A percentile compares a stretch with the other conserved stretches of the same genome.
Evolutionary conservation across 2,797 vertebrate species (phyloP).

Genomic region (Anabas testudineus): DNA sequence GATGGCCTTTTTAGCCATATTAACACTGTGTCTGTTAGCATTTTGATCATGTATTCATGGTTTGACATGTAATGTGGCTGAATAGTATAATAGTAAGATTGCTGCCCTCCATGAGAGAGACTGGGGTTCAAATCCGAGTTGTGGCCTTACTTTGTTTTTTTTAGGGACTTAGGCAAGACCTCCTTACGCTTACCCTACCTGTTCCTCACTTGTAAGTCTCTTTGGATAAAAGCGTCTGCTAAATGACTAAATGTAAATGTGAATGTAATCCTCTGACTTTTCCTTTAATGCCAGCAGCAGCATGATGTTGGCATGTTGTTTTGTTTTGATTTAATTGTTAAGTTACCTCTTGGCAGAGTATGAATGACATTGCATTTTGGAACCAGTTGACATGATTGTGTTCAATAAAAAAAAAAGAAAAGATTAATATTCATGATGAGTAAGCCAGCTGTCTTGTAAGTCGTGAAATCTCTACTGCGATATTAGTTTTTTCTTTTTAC

Average conservation of each 20-base stretch:
- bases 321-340: neutral
- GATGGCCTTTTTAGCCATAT: neutral
- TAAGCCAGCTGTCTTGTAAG: constrained; percentile 34
- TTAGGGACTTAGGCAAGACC: no score
- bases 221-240: no score
- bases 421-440: constrained; percentile 18
- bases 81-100: no score
- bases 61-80: no score
- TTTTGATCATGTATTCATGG: neutral
- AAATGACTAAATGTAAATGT: no score
- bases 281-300: no score
- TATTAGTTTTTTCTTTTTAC: constrained; percentile 34
- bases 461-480: constrained; percentile 33
- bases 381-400: neutral
- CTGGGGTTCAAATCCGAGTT: no score
- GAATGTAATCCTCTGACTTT: neutral
- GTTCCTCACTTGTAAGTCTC: no score
- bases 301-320: neutral
- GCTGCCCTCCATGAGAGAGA: no score
- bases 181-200: no score
- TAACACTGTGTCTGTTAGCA: neutral
- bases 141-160: no score
- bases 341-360: neutral
- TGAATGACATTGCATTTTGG: neutral
- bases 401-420: neutral